A percentile compares a stretch with the other conserved stretches of the same genome.
phyloP scores from a whole-genome alignment of 1,140 invertebrate species.

The Neodiprion virginianus region DNA sequence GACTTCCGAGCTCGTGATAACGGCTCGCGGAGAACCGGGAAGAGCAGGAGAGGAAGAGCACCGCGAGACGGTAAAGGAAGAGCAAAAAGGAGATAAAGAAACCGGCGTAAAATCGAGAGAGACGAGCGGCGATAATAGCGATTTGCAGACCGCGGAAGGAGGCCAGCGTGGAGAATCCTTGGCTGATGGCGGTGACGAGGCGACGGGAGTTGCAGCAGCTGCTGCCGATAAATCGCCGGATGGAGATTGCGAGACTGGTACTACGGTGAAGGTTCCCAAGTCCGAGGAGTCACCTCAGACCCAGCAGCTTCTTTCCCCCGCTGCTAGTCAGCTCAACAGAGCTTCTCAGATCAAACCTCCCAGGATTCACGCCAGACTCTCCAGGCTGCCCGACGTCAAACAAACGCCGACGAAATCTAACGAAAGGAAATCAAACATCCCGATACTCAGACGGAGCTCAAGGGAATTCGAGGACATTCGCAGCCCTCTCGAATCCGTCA shows the following conservation, averaged over 20 bases:
- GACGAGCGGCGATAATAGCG: background rate
- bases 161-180: too few relatives aligned
- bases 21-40: slow-evolving; percentile 3
- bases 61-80: background rate
- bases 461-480: slow-evolving; percentile 58
- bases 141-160: background rate
- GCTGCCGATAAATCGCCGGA: background rate
- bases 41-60: slow-evolving; percentile 22
- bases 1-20: background rate
- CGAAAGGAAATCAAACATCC: slow-evolving; percentile 56
- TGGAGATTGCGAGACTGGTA: too few relatives aligned
- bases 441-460: slow-evolving; percentile 52
- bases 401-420: slow-evolving; percentile 40
- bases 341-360: slow-evolving; percentile 36
- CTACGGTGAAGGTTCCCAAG: too few relatives aligned
- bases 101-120: background rate
- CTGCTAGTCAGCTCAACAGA: too few relatives aligned
- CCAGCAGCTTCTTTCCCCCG: too few relatives aligned
- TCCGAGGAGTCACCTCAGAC: too few relatives aligned
- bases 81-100: slow-evolving; percentile 20
- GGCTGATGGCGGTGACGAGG: background rate
- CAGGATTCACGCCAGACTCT: slow-evolving; percentile 41
- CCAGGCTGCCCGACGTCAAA: slow-evolving; percentile 40
- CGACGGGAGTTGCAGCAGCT: background rate
- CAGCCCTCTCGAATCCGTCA: slow-evolving; percentile 53